A percentile compares a stretch with the other conserved stretches of the same genome.
Conservation (phyloP, 2,888 invertebrate species). For the Neuroscelio doddi region DNA sequence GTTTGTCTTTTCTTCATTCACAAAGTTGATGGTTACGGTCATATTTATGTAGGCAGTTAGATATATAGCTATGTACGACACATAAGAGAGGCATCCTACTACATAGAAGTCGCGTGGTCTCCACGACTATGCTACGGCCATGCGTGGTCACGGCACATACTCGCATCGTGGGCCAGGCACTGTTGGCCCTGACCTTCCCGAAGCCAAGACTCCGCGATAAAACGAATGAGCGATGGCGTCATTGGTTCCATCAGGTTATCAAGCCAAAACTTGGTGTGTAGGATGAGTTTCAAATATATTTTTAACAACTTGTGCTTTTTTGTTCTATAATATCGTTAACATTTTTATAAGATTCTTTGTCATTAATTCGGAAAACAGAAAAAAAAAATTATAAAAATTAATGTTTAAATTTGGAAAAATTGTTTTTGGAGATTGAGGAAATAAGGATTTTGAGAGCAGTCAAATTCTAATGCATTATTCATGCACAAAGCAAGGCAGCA, state of each 20-base stretch:
- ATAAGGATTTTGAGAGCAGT: neutral
- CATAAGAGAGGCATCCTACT: slow-evolving; percentile 22
- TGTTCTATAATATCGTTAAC: neutral
- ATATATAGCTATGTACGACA: slow-evolving; percentile 22
- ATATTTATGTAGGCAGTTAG: slow-evolving; percentile 56
- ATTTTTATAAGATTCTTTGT: neutral
- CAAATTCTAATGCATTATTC: too few relatives aligned
- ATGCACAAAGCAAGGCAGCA: slow-evolving; percentile 19
- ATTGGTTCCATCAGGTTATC: slow-evolving; percentile 47
- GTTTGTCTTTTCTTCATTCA: slow-evolving; percentile 57
- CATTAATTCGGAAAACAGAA: neutral
- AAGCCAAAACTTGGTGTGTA: too few relatives aligned
- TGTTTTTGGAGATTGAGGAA: too few relatives aligned
- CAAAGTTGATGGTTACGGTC: slow-evolving; percentile 57
- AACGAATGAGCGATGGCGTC: slow-evolving; percentile 54
- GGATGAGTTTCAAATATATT: too few relatives aligned
- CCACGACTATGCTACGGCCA: slow-evolving; percentile 50
- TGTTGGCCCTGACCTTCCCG: slow-evolving; percentile 65
- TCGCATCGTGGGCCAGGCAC: slow-evolving; percentile 48
- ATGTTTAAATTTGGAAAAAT: too few relatives aligned
- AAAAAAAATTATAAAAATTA: neutral
- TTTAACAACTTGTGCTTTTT: too few relatives aligned
- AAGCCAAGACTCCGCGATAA: slow-evolving; percentile 51
- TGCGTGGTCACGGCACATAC: slow-evolving; percentile 55
- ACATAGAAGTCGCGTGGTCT: slow-evolving; percentile 40